Base-by-base conservation (phyloP, 1,140 invertebrate genomes). In the Probaryconus sp. region DNA sequence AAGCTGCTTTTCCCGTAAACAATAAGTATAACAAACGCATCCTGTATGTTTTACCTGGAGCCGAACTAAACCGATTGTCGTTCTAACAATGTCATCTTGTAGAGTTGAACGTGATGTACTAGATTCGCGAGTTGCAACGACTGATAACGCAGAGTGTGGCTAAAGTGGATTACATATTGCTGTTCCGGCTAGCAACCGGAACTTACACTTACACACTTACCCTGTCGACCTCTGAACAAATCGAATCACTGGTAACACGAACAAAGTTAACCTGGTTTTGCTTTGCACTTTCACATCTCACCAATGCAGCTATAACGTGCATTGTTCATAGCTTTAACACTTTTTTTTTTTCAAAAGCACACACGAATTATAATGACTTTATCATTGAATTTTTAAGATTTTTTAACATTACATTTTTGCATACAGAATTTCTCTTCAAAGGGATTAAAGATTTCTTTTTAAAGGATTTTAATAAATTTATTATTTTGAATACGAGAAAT, bases 121-220 rank as follows among this genome's bases (percentile, higher is more conserved):
- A 38, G 42, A 56, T 53, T 69, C 64, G 64, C 58, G 64, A 24
- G 51, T 60, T 20, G 35, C 58, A 58, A 56, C 63, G 63, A 74
- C 70, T 74, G 70, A 74, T 74, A 74, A 78, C 56, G 68, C 63
- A 68, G 72, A 78, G 72, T 78, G 63, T 48, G 67, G 56, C 72
- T 78, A 75, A 74, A 78, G 76, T 78, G 76, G 76, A 78, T 74
- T 78, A 78, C 71, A 74, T 78, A 78, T 74, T 78, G 76, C 76
- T 74, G 67, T 70, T 64, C 63, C 68, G 61, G 61, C 56, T 55
- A 24, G 61, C 60, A 70, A 63, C 70, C 56, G 61, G 53, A 68
- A 68, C 64, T 68, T 68, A 58, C 53, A 70, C 67, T 69, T 68
- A 58, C 37, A 74, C 71, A 74, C 67, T 75, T 70, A 71, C 63